Evolutionary conservation across 2,113 vertebrate genomes (phyloP).

Genomic region (Nestor notabilis): DNA sequence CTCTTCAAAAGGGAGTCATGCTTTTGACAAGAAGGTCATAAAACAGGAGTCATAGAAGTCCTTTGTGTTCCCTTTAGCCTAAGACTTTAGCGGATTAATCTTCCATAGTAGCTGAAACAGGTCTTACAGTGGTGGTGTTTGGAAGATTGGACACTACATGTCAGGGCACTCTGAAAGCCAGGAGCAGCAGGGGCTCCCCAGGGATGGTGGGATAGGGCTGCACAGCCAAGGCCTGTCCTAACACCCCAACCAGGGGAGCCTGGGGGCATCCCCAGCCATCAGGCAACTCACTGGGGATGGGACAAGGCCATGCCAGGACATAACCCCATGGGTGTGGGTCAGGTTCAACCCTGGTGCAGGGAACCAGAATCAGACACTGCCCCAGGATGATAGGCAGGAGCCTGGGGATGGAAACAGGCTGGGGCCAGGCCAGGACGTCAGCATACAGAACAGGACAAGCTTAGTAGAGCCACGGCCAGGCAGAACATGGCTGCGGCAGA

Average conservation of each 20-base stretch:
- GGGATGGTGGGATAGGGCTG: no score
- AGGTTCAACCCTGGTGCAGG: neutral
- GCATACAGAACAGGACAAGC: neutral
- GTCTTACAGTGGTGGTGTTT: neutral
- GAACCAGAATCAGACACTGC: neutral
- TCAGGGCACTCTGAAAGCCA: neutral
- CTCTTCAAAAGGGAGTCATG: neutral
- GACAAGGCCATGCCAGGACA: neutral
- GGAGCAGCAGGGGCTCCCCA: neutral
- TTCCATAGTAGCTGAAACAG: neutral
- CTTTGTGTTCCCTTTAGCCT: neutral
- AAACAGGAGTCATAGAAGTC: neutral
- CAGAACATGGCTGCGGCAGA: fast-evolving
- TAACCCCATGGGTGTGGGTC: neutral
- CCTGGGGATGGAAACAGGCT: neutral
- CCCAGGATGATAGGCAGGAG: neutral
- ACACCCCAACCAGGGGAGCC: neutral
- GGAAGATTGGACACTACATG: neutral
- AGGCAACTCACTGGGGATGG: neutral
- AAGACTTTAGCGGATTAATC: neutral
- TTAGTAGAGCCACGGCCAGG: neutral
- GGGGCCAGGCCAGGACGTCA: neutral
- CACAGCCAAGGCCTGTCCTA: neutral
- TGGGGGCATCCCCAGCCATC: neutral
- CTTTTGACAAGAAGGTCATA: neutral